phyloP scores from a whole-genome alignment of 2,113 vertebrate genomes.

The Ifrita kowaldi region DNA sequence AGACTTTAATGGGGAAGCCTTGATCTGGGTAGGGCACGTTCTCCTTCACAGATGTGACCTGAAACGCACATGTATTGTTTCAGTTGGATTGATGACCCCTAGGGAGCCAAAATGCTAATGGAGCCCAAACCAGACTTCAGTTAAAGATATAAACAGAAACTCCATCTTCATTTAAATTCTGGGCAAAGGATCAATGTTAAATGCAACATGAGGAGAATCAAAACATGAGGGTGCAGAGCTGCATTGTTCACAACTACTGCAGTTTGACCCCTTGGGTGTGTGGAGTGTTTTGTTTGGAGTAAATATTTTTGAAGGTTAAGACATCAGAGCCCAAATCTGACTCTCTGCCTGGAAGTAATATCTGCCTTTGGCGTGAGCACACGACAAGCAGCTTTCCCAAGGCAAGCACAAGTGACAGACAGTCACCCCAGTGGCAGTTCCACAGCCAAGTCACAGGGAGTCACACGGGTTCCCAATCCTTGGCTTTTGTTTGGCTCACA shows the following conservation, averaged over 20 bases:
- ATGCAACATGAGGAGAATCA: not conserved
- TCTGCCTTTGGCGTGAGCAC: not conserved
- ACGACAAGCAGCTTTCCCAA: not conserved
- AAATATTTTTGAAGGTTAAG: constrained; percentile 25
- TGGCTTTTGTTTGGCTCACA: not conserved
- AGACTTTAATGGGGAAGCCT: constrained; percentile 49
- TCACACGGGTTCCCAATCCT: not conserved
- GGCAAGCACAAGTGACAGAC: not conserved
- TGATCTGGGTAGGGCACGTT: constrained; percentile 23
- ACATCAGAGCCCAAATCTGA: not conserved
- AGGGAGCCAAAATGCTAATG: constrained; percentile 32
- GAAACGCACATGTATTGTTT: constrained; percentile 4
- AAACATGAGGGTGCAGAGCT: not conserved
- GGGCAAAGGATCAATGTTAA: not conserved
- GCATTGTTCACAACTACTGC: not conserved
- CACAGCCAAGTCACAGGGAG: not conserved
- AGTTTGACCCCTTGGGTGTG: not conserved
- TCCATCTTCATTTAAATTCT: constrained; percentile 36
- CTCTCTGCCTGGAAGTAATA: not conserved
- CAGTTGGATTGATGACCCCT: constrained; percentile 47
- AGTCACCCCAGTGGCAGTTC: not conserved
- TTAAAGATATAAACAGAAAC: constrained; percentile 25
- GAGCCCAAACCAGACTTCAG: not conserved
- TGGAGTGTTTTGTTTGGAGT: not conserved
- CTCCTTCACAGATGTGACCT: constrained; percentile 53